These are phyloP conservation scores for Cosmia pyralina DNA, from an alignment of 2,888 invertebrate species.

Conservation along the genomic window DNA sequence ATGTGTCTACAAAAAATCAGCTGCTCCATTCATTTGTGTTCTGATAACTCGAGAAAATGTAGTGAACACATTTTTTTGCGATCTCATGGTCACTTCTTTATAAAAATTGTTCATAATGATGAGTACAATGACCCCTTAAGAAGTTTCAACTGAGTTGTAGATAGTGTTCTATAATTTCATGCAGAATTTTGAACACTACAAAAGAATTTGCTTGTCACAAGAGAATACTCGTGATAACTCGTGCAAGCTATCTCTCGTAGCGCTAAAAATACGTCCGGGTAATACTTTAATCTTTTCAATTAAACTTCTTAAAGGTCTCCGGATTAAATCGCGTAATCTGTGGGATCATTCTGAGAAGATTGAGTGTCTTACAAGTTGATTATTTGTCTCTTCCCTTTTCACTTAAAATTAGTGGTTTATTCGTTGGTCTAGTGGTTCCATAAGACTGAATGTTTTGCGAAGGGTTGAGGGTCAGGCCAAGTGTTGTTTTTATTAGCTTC, in stretches of 20 bases:
- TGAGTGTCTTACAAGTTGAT: conserved; percentile 49
- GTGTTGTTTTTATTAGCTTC: too few relatives aligned
- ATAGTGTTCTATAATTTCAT: background rate
- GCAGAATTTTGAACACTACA: background rate
- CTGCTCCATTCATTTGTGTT: too few relatives aligned
- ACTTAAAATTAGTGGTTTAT: conserved; percentile 5
- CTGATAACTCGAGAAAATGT: too few relatives aligned
- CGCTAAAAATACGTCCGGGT: conserved; percentile 38
- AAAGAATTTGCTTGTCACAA: background rate
- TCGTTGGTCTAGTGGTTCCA: background rate
- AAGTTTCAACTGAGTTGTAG: too few relatives aligned
- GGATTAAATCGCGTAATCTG: conserved; percentile 52
- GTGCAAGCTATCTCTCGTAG: background rate
- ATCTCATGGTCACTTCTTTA: too few relatives aligned
- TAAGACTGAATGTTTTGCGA: background rate
- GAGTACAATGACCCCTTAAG: too few relatives aligned
- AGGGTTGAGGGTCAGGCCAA: too few relatives aligned
- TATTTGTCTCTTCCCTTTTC: conserved; percentile 3
- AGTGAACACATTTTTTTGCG: too few relatives aligned
- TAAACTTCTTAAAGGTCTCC: conserved; percentile 47
- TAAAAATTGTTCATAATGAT: too few relatives aligned
- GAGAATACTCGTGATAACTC: background rate
- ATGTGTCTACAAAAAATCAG: too few relatives aligned
- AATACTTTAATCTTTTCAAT: conserved; percentile 59
- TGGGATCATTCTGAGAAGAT: conserved; percentile 38